Conservation (phyloP, 2,888 invertebrate species). For the Tanytarsus gracilentus region DNA sequence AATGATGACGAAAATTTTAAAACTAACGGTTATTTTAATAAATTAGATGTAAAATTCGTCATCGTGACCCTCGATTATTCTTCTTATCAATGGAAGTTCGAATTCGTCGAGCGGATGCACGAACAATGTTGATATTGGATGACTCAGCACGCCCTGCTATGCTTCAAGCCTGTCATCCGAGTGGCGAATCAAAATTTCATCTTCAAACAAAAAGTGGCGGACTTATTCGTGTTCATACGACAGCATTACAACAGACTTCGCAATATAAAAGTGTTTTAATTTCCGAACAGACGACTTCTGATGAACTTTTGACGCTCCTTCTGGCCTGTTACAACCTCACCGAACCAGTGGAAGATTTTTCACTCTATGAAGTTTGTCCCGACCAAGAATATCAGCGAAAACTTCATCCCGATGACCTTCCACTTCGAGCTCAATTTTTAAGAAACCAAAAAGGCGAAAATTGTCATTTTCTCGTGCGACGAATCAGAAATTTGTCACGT, state of each 20-base stretch:
- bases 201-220: conserved; percentile 82
- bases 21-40: neutral
- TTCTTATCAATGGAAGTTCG: conserved; percentile 92
- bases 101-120: conserved; percentile 70
- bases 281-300: conserved; percentile 80
- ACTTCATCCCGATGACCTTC: conserved; percentile 77
- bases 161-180: conserved; percentile 86
- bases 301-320: conserved; percentile 74
- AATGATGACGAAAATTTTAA: neutral
- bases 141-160: conserved; percentile 85
- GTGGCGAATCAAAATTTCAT: conserved; percentile 85
- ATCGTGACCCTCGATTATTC: conserved; percentile 84
- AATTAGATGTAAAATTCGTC: conserved; percentile 63
- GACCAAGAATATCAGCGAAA: conserved; percentile 81
- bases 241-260: conserved; percentile 80
- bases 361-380: conserved; percentile 75
- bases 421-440: conserved; percentile 65
- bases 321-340: conserved; percentile 76
- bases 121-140: conserved; percentile 74
- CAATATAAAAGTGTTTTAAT: conserved; percentile 87
- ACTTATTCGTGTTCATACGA: conserved; percentile 87
- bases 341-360: conserved; percentile 78
- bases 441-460: conserved; percentile 58
- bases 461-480: conserved; percentile 72
- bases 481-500: conserved; percentile 65